phyloP scores from a whole-genome alignment of 2,113 vertebrate genomes.

The Gasterosteus nipponicus region DNA sequence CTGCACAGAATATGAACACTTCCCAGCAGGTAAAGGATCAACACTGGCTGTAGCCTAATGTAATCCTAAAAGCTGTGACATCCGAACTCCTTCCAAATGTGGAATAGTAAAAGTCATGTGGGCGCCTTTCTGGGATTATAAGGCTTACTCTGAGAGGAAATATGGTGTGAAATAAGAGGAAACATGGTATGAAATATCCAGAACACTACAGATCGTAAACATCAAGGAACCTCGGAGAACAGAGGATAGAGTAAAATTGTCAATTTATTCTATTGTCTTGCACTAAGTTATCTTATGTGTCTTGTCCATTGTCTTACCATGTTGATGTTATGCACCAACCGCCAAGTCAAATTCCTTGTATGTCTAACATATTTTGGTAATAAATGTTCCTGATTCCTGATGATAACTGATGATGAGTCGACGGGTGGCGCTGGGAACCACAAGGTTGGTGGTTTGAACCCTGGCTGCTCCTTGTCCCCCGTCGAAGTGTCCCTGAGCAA shows the following conservation, averaged over 20 bases:
- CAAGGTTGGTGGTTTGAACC: no score
- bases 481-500: no score
- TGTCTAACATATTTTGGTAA: no score
- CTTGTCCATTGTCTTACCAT: no score
- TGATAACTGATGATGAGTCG: no score
- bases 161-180: constrained; percentile 17
- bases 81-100: constrained; percentile 10
- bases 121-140: constrained; percentile 8
- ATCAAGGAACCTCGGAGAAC: constrained; percentile 24
- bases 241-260: not conserved
- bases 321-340: no score
- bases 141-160: constrained; percentile 4
- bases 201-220: constrained; percentile 22
- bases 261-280: no score
- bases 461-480: no score
- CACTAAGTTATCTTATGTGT: no score
- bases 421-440: no score
- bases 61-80: constrained; percentile 16
- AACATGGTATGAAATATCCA: constrained; percentile 21
- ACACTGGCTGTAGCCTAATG: constrained; percentile 6
- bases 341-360: no score
- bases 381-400: no score
- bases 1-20: constrained; percentile 28
- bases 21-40: constrained; percentile 29
- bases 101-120: not conserved